Percentiles rank a stretch among this genome's conserved stretches.
phyloP scores from a whole-genome alignment of 2,797 vertebrate genomes.

The Anguilla anguilla region DNA sequence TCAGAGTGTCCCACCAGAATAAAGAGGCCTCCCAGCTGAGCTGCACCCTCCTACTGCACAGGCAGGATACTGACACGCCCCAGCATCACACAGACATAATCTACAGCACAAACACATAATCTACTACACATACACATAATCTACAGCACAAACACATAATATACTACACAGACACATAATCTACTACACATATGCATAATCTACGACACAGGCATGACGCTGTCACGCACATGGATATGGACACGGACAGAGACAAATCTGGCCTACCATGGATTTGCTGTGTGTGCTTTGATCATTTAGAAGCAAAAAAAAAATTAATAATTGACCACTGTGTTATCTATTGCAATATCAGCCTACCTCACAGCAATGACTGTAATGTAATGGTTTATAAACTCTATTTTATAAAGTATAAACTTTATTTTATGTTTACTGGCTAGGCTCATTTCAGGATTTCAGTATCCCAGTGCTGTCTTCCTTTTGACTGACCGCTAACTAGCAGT shows the following conservation, averaged over 20 bases:
- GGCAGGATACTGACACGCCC: slow-evolving; percentile 24
- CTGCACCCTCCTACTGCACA: slow-evolving; percentile 20
- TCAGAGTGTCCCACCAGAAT: slow-evolving; percentile 23
- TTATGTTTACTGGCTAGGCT: neutral
- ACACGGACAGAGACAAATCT: no score
- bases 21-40: slow-evolving; percentile 20
- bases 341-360: neutral
- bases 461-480: neutral
- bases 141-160: neutral
- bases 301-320: neutral
- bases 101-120: neutral
- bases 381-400: neutral
- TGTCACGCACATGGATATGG: neutral
- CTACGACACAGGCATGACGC: neutral
- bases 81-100: neutral
- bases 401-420: neutral
- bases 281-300: neutral
- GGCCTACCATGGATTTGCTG: neutral
- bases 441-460: neutral
- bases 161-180: neutral
- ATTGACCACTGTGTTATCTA: neutral
- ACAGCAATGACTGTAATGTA: neutral
- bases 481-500: neutral
- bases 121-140: neutral
- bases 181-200: no score